phyloP scores from a whole-genome alignment of 2,113 vertebrate species.

The Centropristis striata region DNA sequence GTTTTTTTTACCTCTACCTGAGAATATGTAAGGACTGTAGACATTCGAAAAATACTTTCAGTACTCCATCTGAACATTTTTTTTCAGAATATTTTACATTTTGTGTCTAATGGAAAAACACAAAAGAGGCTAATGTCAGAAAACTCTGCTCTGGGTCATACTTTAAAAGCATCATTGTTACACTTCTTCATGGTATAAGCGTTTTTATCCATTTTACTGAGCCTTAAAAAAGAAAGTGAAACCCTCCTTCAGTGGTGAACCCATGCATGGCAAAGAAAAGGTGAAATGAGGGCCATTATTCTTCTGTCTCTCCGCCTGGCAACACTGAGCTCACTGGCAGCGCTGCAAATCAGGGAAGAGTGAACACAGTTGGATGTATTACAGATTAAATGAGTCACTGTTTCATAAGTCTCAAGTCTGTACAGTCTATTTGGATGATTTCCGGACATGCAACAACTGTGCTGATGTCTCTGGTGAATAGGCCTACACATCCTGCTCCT shows the following conservation, averaged over 20 bases:
- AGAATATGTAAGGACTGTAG: background rate
- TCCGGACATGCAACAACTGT: conserved; percentile 10
- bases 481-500: conserved; percentile 12
- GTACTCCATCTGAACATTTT: background rate
- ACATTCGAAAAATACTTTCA: background rate
- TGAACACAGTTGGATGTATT: conserved; percentile 36
- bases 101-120: background rate
- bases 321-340: conserved; percentile 62
- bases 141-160: conserved; percentile 4
- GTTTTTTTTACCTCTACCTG: too few relatives aligned
- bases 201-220: conserved; percentile 22
- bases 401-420: conserved; percentile 36
- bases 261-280: conserved; percentile 38
- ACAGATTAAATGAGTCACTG: conserved; percentile 49
- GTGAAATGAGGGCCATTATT: conserved; percentile 43
- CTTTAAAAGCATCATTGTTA: conserved; percentile 2
- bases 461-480: conserved; percentile 14
- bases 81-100: background rate
- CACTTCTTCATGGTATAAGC: background rate
- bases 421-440: conserved; percentile 7
- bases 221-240: conserved; percentile 12
- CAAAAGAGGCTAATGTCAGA: background rate
- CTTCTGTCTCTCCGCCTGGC: conserved; percentile 37
- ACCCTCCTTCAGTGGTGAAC: conserved; percentile 11
- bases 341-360: conserved; percentile 49